A percentile compares a stretch with the other conserved stretches of the same genome.
Evolutionary conservation across 2,797 vertebrate species (phyloP).

Genomic region (Phataginus tetradactyla): DNA sequence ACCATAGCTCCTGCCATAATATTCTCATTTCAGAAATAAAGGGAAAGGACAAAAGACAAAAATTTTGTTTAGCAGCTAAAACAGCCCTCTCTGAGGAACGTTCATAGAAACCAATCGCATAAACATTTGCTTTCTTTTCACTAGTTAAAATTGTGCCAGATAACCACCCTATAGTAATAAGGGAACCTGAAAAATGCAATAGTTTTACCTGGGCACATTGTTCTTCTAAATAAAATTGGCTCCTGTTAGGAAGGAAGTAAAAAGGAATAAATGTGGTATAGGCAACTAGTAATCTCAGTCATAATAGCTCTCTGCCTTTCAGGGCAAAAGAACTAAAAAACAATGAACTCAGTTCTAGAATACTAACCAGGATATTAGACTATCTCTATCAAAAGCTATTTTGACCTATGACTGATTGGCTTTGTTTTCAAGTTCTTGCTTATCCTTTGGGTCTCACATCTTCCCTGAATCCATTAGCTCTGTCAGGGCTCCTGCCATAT

Average conservation of each 20-base stretch:
- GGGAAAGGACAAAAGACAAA: not conserved
- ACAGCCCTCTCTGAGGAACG: not conserved
- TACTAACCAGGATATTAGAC: not conserved
- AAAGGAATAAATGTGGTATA: not conserved
- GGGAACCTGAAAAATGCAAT: not conserved
- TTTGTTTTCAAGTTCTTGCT: conserved; percentile 33
- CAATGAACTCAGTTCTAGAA: not conserved
- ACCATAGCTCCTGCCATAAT: not conserved
- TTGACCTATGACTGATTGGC: not conserved
- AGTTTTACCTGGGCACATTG: not conserved
- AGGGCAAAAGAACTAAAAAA: not conserved
- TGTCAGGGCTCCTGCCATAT: not conserved
- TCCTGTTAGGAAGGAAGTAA: not conserved
- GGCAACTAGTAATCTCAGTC: not conserved
- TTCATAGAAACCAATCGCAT: not conserved
- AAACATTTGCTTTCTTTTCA: not conserved
- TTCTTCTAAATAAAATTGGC: conserved; percentile 8
- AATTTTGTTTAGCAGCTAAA: not conserved
- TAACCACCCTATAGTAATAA: not conserved
- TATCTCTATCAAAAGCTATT: conserved; percentile 7
- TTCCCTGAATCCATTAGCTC: not conserved
- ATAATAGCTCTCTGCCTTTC: not conserved
- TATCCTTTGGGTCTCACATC: not conserved
- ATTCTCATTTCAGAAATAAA: conserved; percentile 37
- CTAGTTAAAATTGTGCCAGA: conserved; percentile 8